phyloP scores from a whole-genome alignment of 2,888 invertebrate species.

The Agonopterix arenella region DNA sequence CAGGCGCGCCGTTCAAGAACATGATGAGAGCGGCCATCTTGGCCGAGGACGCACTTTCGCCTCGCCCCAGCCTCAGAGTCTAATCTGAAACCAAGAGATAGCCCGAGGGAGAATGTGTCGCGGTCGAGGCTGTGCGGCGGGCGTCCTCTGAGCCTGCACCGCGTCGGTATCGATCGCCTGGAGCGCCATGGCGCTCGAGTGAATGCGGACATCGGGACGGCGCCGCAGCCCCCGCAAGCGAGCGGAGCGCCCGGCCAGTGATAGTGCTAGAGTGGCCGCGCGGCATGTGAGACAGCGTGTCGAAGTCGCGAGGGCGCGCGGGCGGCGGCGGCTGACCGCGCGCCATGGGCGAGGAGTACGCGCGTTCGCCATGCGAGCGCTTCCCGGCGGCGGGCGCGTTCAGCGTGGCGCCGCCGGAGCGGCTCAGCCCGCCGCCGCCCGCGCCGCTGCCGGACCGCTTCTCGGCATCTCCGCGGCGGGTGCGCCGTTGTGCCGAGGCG shows the following conservation, averaged over 20 bases:
- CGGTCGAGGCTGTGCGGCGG: slow-evolving; percentile 50
- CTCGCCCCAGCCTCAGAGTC: slow-evolving; percentile 67
- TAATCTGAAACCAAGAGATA: slow-evolving; percentile 44
- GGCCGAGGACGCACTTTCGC: slow-evolving; percentile 69
- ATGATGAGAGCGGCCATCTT: slow-evolving; percentile 74
- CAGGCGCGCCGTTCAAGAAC: slow-evolving; percentile 65
- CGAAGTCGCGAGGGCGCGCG: slow-evolving; percentile 58
- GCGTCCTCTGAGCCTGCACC: slow-evolving; percentile 60
- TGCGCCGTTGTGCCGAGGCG: slow-evolving; percentile 80
- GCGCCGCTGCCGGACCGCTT: slow-evolving; percentile 77
- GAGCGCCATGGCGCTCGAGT: slow-evolving; percentile 68
- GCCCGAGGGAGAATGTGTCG: slow-evolving; percentile 46
- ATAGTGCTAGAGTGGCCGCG: slow-evolving; percentile 55
- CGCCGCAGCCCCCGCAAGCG: slow-evolving; percentile 54
- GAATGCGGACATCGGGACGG: slow-evolving; percentile 71
- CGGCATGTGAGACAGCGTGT: slow-evolving; percentile 68
- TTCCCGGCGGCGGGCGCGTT: slow-evolving; percentile 75
- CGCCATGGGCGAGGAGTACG: slow-evolving; percentile 74
- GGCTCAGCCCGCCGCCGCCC: slow-evolving; percentile 80
- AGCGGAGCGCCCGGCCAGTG: slow-evolving; percentile 53
- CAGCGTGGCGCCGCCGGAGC: slow-evolving; percentile 80
- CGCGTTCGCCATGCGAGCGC: slow-evolving; percentile 74
- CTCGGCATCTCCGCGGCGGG: slow-evolving; percentile 77
- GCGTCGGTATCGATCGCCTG: slow-evolving; percentile 69
- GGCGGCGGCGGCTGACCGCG: slow-evolving; percentile 72